Conservation (phyloP, 2,888 invertebrate species). For the Calameuta filiformis region DNA sequence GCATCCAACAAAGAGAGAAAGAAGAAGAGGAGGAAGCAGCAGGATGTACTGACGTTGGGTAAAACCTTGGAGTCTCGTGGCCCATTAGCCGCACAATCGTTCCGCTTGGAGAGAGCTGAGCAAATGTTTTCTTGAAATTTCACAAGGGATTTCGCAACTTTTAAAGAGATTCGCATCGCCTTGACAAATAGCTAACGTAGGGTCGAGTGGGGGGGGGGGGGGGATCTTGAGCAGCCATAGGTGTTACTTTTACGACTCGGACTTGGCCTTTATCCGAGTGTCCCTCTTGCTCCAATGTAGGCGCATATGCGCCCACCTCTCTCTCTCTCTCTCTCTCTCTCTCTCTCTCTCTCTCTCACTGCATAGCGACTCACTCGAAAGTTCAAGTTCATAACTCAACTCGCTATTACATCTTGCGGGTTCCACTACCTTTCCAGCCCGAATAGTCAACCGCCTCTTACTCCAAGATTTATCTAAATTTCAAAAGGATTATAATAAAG, state of each 20-base stretch:
- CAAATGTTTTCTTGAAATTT: slow-evolving; percentile 18
- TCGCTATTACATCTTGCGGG: neutral
- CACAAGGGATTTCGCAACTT: slow-evolving; percentile 22
- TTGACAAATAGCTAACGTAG: slow-evolving; percentile 50
- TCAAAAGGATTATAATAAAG: slow-evolving; percentile 43
- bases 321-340: slow-evolving; percentile 12
- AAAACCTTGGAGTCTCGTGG: no score
- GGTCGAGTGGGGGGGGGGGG: slow-evolving; percentile 7
- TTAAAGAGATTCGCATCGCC: slow-evolving; percentile 45
- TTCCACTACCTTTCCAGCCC: neutral
- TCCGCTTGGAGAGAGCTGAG: neutral
- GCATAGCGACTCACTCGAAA: slow-evolving; percentile 36
- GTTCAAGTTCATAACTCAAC: slow-evolving; percentile 49
- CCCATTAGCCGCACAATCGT: no score
- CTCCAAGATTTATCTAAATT: slow-evolving; percentile 44
- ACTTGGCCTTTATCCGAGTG: neutral
- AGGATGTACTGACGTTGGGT: no score
- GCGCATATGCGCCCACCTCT: neutral
- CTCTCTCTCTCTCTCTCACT: slow-evolving; percentile 2
- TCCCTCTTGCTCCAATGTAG: neutral
- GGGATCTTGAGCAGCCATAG: slow-evolving; percentile 3
- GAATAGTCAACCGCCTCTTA: slow-evolving; percentile 7
- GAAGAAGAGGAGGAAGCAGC: no score
- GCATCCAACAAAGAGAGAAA: no score
- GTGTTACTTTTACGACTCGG: neutral